Conservation (phyloP, 2,113 vertebrate species). For the Danio rerio region DNA sequence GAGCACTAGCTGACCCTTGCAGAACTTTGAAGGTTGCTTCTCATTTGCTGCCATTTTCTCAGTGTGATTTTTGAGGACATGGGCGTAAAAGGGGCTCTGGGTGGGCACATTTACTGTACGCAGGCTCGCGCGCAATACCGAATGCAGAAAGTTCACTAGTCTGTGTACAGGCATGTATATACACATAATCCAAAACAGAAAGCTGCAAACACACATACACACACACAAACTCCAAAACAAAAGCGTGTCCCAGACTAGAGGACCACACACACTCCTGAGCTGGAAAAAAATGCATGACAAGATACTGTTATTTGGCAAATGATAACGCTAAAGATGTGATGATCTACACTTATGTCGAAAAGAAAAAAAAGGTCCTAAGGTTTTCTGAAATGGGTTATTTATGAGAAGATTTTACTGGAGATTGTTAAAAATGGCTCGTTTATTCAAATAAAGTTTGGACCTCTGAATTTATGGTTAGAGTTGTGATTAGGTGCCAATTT, state of each 20-base stretch:
- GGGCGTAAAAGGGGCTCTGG: conserved; percentile 65
- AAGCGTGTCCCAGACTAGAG: conserved; percentile 24
- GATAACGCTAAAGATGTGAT: too few species aligned
- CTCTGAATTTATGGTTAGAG: too few species aligned
- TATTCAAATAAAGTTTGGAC: too few species aligned
- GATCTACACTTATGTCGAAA: too few species aligned
- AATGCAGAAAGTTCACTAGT: conserved; percentile 7
- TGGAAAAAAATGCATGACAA: background rate
- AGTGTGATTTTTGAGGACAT: conserved; percentile 71
- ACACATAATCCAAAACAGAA: conserved; percentile 47
- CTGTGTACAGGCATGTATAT: conserved; percentile 6
- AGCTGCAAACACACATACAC: conserved; percentile 37
- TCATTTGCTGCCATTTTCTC: conserved; percentile 78
- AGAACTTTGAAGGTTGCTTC: conserved; percentile 61
- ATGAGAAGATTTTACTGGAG: too few species aligned
- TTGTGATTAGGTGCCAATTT: too few species aligned
- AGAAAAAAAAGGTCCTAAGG: too few species aligned
- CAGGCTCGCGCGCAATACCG: background rate
- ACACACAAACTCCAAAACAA: conserved; percentile 14
- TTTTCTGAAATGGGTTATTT: too few species aligned
- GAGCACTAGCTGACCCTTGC: conserved; percentile 53
- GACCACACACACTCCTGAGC: conserved; percentile 50
- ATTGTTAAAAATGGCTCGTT: too few species aligned
- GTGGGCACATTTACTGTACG: conserved; percentile 7
- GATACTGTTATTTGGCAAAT: too few species aligned